phyloP scores from a whole-genome alignment of 2,797 vertebrate species.

The Otus scops region DNA sequence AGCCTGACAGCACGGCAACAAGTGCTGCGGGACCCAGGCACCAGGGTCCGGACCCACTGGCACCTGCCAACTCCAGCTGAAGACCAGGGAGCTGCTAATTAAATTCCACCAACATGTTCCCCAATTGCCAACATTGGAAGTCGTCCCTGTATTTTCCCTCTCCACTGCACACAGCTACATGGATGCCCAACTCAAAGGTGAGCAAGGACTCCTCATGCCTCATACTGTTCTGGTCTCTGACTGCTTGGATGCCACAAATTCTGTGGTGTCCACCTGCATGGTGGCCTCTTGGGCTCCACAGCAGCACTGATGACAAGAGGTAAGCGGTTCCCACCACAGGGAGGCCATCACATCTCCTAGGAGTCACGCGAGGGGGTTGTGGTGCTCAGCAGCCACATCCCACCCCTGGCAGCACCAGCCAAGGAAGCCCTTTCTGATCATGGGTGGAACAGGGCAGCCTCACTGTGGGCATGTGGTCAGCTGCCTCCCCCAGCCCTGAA shows the following conservation, averaged over 20 bases:
- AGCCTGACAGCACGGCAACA: accelerated
- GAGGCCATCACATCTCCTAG: accelerated
- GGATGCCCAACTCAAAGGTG: neutral
- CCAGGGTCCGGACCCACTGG: accelerated
- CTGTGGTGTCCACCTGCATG: neutral
- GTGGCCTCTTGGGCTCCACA: neutral
- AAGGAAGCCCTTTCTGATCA: neutral
- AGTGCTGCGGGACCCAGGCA: neutral
- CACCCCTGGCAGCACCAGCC: neutral
- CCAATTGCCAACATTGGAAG: accelerated
- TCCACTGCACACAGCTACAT: neutral
- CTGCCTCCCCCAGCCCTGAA: neutral
- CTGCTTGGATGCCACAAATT: neutral
- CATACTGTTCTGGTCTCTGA: neutral
- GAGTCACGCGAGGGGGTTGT: neutral
- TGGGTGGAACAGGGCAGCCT: neutral
- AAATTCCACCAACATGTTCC: neutral
- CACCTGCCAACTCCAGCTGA: neutral
- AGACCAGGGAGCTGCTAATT: neutral
- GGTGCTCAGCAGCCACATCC: accelerated
- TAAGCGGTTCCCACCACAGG: neutral
- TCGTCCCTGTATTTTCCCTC: neutral
- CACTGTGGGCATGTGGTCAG: accelerated
- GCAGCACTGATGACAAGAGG: neutral
- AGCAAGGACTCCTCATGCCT: neutral